Base-by-base conservation (phyloP, 2,797 vertebrate species). In the Scleropages formosus region DNA sequence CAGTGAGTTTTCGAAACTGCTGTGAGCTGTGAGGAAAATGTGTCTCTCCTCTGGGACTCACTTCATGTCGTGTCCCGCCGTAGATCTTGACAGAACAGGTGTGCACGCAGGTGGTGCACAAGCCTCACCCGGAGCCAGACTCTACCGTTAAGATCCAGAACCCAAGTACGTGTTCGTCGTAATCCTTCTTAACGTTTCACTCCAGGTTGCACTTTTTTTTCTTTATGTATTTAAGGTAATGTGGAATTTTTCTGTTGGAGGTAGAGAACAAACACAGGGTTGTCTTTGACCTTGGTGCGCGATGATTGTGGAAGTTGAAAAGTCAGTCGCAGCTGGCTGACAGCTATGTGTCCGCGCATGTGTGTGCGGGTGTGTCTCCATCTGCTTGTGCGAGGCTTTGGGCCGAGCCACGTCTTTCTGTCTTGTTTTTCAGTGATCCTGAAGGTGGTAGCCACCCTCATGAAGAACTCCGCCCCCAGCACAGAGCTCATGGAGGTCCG, bases 61-160 rank as follows among this genome's bases (percentile, higher is more conserved):
- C 16, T 26, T 0, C 75, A 26, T 22, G 8, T 31, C 46, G 20
- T 49, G 27, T 72, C 8, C 61, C n/a, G 11, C 53, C 89, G 78
- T 84, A 99, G 98, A 99, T 99, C 83, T 93, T 99, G 85, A 99
- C 98, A 6, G 98, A 99, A 84, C 98, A 99, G 93, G 98, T 99
- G 15, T 99, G 98, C 80, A 99, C 98, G 68, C 98, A 99, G 82
- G 98, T 99, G 85, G 96, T 99, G 73, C 98, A 99, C 85, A 99
- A 99, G 83, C 97, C 97, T 0, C 98, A 99, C 80, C 96, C 96
- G 59, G 98, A 99, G 80, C 96, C 98, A 4, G 98, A 99, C 87
- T 98, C 97, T 26, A 96, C 96, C 4, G 94, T 99, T 89, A 99
- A 99, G 91, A 99, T 99, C 86, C 97, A 99, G 86, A 99, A 99